A percentile compares a stretch with the other conserved stretches of the same genome.
phyloP scores from a whole-genome alignment of 37 sponge, comb jelly and placozoan genomes.

The Theonella swinhoei region DNA sequence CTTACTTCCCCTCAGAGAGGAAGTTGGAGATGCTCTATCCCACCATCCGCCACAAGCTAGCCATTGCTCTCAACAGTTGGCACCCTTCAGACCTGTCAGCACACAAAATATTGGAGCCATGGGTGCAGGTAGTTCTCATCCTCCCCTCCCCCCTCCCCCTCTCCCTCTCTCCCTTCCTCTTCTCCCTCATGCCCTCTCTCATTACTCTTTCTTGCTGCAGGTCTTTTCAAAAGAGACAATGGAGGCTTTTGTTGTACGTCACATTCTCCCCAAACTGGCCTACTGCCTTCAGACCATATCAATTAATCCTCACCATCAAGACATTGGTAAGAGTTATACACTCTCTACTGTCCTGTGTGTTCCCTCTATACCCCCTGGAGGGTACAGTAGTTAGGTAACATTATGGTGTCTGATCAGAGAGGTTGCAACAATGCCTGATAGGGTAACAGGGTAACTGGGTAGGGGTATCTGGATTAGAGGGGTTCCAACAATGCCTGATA shows the following conservation, averaged over 20 bases:
- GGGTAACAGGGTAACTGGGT: too few species aligned
- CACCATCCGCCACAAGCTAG: slow-evolving; percentile 91
- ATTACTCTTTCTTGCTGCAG: background rate
- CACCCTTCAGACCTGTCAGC: slow-evolving; percentile 97
- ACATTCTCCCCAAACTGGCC: slow-evolving; percentile 89
- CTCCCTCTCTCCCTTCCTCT: background rate
- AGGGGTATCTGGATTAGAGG: too few species aligned
- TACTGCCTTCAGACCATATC: slow-evolving; percentile 78
- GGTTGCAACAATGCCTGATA: too few species aligned
- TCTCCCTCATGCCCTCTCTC: too few species aligned
- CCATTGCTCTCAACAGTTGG: slow-evolving; percentile 90
- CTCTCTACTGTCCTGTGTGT: background rate
- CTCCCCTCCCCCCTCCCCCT: background rate
- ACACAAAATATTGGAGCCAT: slow-evolving; percentile 90
- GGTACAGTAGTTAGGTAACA: too few species aligned
- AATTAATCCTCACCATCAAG: slow-evolving; percentile 89
- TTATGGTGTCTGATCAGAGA: too few species aligned
- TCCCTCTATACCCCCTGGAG: background rate
- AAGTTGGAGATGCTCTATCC: slow-evolving; percentile 81
- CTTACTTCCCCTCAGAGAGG: too few species aligned
- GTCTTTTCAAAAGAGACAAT: slow-evolving; percentile 77
- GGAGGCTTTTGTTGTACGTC: slow-evolving; percentile 85
- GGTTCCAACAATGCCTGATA: too few species aligned
- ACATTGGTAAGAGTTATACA: slow-evolving; percentile 59
- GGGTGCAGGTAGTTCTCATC: slow-evolving; percentile 61